A percentile compares a stretch with the other conserved stretches of the same genome.
Conservation (phyloP, 2,113 vertebrate species). For the Paratilapia polleni region DNA sequence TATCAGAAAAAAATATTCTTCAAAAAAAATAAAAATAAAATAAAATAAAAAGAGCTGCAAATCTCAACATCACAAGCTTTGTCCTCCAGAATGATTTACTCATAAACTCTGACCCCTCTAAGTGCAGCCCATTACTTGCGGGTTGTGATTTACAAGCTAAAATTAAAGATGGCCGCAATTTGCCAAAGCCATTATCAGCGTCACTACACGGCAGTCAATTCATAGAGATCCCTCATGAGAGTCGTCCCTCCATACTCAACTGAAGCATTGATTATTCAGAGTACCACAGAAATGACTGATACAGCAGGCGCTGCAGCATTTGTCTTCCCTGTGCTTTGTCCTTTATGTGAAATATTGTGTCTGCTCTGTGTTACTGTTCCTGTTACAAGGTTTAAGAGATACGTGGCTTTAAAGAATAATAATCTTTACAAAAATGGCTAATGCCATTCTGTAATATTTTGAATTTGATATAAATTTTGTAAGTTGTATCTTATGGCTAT, state of each 20-base stretch:
- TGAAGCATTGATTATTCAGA: slow-evolving; percentile 50
- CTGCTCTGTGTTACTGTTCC: neutral
- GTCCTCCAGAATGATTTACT: slow-evolving; percentile 39
- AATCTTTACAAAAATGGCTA: neutral
- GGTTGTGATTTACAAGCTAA: slow-evolving; percentile 59
- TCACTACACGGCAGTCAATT: slow-evolving; percentile 18
- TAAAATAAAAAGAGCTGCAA: neutral
- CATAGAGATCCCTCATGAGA: slow-evolving; percentile 28
- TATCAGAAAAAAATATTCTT: neutral
- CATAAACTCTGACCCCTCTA: slow-evolving; percentile 55
- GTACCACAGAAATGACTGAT: slow-evolving; percentile 36
- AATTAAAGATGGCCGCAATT: slow-evolving; percentile 47
- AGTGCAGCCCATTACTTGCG: slow-evolving; percentile 53
- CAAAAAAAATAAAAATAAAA: neutral
- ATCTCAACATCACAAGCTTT: slow-evolving; percentile 12
- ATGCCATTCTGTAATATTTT: neutral
- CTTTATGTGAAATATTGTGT: neutral
- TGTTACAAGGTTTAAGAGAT: neutral
- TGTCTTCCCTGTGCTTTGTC: slow-evolving; percentile 17
- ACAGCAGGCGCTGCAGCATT: slow-evolving; percentile 3
- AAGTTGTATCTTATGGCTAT: neutral
- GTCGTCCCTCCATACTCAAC: slow-evolving; percentile 22
- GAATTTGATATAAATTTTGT: neutral
- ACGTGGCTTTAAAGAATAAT: neutral
- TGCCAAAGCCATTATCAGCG: slow-evolving; percentile 29